Evolutionary conservation across 2,888 invertebrate genomes (phyloP).

Genomic region (Yponomeuta cagnagella): DNA sequence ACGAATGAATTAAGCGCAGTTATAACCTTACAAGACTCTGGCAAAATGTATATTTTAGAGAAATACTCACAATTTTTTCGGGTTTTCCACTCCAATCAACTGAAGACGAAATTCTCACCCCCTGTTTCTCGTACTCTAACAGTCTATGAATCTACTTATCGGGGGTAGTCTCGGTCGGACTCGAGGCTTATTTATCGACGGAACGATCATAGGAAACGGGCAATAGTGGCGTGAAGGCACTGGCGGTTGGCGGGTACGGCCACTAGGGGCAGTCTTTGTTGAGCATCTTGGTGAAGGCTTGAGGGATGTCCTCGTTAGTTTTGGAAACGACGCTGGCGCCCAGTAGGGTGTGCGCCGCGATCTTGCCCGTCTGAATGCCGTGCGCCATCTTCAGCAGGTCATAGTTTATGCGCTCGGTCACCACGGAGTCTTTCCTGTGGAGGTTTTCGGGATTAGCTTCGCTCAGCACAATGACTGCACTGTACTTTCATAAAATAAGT

Average conservation of each 20-base stretch:
- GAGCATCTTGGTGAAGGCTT: conserved; percentile 80
- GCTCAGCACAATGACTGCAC: background rate
- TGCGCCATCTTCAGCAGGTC: conserved; percentile 88
- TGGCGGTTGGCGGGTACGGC: background rate
- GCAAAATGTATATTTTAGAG: too few species aligned
- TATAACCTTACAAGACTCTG: too few species aligned
- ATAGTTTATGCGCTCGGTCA: conserved; percentile 92
- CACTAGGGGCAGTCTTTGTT: conserved; percentile 60
- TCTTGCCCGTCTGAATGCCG: conserved; percentile 81
- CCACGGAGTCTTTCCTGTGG: conserved; percentile 88
- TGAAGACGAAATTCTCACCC: too few species aligned
- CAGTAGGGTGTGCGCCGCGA: conserved; percentile 84
- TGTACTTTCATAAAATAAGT: background rate
- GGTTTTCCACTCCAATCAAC: too few species aligned
- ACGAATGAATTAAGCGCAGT: too few species aligned
- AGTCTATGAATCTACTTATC: too few species aligned
- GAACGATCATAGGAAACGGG: too few species aligned
- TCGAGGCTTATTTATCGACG: too few species aligned
- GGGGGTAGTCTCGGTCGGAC: too few species aligned
- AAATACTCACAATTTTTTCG: too few species aligned
- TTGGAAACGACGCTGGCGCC: conserved; percentile 84
- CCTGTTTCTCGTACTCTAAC: too few species aligned
- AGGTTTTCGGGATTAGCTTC: conserved; percentile 22
- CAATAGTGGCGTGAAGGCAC: conserved; percentile 9
- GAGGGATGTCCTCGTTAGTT: conserved; percentile 90